phyloP scores from a whole-genome alignment of 2,797 vertebrate species.

The Myiotriccus ornatus region DNA sequence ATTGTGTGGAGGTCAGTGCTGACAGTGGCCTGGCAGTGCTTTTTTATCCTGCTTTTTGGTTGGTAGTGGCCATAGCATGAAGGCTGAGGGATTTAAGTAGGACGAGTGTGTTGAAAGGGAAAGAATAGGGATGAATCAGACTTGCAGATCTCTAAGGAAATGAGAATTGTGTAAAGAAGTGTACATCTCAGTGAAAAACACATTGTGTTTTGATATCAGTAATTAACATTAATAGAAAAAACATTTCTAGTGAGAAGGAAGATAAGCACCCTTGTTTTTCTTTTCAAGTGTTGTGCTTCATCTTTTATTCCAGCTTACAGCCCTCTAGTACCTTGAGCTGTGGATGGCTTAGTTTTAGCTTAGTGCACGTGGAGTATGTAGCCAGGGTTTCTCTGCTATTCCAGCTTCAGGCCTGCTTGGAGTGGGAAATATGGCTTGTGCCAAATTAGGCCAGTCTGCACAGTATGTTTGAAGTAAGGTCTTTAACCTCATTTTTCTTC shows the following conservation, averaged over 20 bases:
- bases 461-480: not conserved
- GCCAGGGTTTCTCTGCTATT: not conserved
- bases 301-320: not conserved
- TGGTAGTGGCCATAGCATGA: not conserved
- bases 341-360: not conserved
- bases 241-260: not conserved
- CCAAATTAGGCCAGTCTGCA: not conserved
- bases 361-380: not conserved
- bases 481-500: not conserved
- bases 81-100: not conserved
- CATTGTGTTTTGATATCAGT: not conserved
- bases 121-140: not conserved
- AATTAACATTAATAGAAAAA: not conserved
- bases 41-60: not conserved
- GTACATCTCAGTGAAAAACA: not conserved
- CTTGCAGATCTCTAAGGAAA: not conserved
- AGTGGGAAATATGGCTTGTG: not conserved
- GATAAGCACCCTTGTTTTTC: not conserved
- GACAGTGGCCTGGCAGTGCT: not conserved
- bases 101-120: not conserved
- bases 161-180: not conserved
- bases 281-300: not conserved
- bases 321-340: not conserved
- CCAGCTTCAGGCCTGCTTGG: not conserved
- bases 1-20: not conserved